Base-by-base conservation (phyloP, 2,113 vertebrate species). In the Microtus oregoni region DNA sequence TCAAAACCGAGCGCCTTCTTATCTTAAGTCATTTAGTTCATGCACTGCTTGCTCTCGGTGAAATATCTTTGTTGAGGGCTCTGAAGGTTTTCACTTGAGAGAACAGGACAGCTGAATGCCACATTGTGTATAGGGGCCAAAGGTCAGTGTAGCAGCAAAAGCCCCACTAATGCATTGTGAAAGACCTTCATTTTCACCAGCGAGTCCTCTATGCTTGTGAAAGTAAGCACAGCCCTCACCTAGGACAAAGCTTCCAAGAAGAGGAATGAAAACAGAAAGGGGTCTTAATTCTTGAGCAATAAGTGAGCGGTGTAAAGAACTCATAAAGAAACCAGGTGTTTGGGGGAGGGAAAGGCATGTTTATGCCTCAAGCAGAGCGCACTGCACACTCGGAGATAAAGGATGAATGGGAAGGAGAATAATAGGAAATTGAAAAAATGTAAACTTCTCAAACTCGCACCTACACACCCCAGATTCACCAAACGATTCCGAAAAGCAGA, bases 41-140 rank as follows among this genome's bases (percentile, higher is more conserved):
- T 9, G 86, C 86, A 19, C 95, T 63, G 92, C 93, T 97, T 92
- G 86, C 96, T 94, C 96, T 67, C 0, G 15, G 86, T 82, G 92
- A 96, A 63, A 78, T 75, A 90, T 91, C 97, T 97, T 96, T 95
- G 95, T 95, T 72, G 90, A 97, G 87, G 75, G 47, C 83, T 96
- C 97, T 82, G 86, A 92, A 86, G 96, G 92, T 88, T 97, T 96
- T 92, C 90, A 63, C 97, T 96, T 95, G 92, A 91, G 96, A 91
- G 97, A 91, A 76, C 89, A 89, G 85, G 96, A 89, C 95, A 92
- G 94, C 86, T 95, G 97, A 97, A 96, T 97, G 41, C 91, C 52
- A 63, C 97, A 97, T 96, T 98, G 97, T 97, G 89, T 30, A 0
- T 0, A 14, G 15, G 32, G 94, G 97, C 94, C 97, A 97, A 83